Evolutionary conservation across 2,888 invertebrate species (phyloP).

Genomic region (Pammene aurita): DNA sequence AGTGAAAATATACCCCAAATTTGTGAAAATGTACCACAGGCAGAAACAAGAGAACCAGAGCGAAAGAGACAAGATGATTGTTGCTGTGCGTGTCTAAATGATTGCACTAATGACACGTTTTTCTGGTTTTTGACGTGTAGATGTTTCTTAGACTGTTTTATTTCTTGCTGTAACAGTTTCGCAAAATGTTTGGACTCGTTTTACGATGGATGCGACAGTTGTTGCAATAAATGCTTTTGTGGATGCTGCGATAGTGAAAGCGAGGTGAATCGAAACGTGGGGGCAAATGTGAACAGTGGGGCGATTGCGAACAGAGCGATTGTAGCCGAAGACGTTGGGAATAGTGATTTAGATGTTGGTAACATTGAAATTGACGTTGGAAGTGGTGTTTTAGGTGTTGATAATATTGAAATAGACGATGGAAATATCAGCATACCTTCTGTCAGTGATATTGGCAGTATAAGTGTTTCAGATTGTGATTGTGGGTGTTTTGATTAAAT

Average conservation of each 20-base stretch:
- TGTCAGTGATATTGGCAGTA: constrained; percentile 5
- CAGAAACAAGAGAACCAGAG: too few species aligned
- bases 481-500: constrained; percentile 18
- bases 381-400: background rate
- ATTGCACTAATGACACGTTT: background rate
- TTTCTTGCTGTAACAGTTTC: background rate
- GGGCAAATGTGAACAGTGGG: background rate
- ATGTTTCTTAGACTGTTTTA: background rate
- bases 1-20: background rate
- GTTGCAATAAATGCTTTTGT: constrained; percentile 5
- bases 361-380: background rate
- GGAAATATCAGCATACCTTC: background rate
- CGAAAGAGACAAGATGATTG: background rate
- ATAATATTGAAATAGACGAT: background rate
- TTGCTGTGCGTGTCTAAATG: background rate
- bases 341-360: background rate
- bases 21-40: too few species aligned
- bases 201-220: constrained; percentile 5
- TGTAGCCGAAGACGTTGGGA: background rate
- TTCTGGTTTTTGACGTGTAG: background rate
- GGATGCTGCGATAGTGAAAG: background rate
- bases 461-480: constrained; percentile 10
- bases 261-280: background rate
- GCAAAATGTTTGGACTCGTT: constrained; percentile 4
- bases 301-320: background rate